Conservation (phyloP, 2,113 vertebrate genomes). For the Takifugu bimaculatus region DNA sequence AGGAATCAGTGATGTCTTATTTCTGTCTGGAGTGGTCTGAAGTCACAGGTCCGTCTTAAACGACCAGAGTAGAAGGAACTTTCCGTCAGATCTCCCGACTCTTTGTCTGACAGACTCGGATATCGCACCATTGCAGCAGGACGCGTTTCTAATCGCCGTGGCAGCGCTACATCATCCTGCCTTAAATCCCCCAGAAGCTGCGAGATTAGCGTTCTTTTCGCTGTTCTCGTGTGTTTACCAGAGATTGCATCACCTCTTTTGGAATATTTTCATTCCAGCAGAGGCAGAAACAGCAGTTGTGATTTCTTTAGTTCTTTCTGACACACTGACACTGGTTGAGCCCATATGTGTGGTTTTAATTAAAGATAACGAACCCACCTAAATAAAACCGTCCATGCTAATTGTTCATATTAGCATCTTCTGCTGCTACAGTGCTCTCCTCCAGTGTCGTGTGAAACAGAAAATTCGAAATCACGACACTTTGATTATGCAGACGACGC, state of each 20-base stretch:
- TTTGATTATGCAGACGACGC: slow-evolving; percentile 34
- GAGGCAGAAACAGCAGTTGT: slow-evolving; percentile 31
- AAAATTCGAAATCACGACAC: background rate
- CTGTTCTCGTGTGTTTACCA: slow-evolving; percentile 32
- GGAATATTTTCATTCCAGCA: slow-evolving; percentile 19
- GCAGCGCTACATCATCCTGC: slow-evolving; percentile 31
- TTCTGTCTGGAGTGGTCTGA: background rate
- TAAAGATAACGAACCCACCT: too few relatives aligned
- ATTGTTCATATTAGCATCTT: slow-evolving; percentile 2
- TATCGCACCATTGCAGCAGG: slow-evolving; percentile 34
- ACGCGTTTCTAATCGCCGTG: slow-evolving; percentile 20
- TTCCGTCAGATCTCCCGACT: slow-evolving; percentile 9
- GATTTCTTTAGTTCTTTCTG: slow-evolving; percentile 17
- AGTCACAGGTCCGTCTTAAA: background rate
- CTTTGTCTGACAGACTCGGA: slow-evolving; percentile 3
- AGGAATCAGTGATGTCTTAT: slow-evolving; percentile 14
- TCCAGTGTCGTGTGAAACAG: background rate
- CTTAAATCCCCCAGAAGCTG: slow-evolving; percentile 46
- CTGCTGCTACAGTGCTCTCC: slow-evolving; percentile 9
- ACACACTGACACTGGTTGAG: slow-evolving; percentile 12
- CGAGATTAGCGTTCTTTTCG: slow-evolving; percentile 33
- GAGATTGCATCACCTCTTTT: slow-evolving; percentile 48
- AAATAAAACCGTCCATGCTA: too few relatives aligned
- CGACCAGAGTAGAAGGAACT: background rate
- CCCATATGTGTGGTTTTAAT: slow-evolving; percentile 1